phyloP scores from a whole-genome alignment of 2,888 invertebrate genomes.

The Watsonalla cultraria region DNA sequence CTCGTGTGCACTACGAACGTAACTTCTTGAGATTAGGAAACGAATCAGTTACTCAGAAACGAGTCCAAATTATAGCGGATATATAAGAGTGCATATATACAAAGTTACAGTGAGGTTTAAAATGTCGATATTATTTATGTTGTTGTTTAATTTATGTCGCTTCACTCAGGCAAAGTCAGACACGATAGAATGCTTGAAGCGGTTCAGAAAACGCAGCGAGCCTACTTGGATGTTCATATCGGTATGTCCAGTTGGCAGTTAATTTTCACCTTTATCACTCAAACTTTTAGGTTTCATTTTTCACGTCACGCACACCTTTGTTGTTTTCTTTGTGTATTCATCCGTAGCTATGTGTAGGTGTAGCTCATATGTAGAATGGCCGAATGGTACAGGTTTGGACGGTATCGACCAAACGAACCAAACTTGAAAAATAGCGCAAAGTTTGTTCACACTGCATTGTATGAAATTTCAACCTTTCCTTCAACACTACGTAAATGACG shows the following conservation, averaged over 20 bases:
- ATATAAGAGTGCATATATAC: too few relatives aligned
- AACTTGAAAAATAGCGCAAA: constrained; percentile 22
- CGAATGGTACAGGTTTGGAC: constrained; percentile 43
- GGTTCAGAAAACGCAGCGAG: constrained; percentile 90
- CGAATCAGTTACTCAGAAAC: too few relatives aligned
- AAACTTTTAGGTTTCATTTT: neutral
- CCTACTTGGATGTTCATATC: constrained; percentile 94
- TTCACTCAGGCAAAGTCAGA: constrained; percentile 85
- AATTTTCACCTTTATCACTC: neutral
- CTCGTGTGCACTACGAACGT: too few relatives aligned
- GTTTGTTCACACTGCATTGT: constrained; percentile 6
- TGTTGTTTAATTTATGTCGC: neutral
- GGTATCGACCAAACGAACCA: constrained; percentile 58
- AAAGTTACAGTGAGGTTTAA: too few relatives aligned
- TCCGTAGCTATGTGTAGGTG: constrained; percentile 6
- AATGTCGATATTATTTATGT: too few relatives aligned
- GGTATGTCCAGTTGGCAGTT: constrained; percentile 57
- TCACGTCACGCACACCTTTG: neutral
- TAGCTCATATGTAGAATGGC: constrained; percentile 24
- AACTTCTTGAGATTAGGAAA: too few relatives aligned
- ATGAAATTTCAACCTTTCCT: neutral
- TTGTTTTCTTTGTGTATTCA: neutral
- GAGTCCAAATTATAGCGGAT: too few relatives aligned
- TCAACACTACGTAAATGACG: neutral
- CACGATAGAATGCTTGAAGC: constrained; percentile 83